Base-by-base conservation (phyloP, 2,113 vertebrate species). In the Plestiodon gilberti region DNA sequence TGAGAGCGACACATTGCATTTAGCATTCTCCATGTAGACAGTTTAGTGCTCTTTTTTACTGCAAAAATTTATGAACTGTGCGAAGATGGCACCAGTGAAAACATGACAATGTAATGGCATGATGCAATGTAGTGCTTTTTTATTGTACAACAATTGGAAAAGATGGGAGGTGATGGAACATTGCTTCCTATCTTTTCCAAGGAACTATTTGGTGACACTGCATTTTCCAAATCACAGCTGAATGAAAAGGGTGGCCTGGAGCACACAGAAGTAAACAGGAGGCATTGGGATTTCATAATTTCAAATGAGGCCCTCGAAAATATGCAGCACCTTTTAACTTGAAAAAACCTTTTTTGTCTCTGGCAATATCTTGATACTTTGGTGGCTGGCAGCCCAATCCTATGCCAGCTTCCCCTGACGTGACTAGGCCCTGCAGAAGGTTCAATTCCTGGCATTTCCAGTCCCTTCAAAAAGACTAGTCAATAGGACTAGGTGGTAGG, bases 41-140 rank as follows among this genome's bases (percentile, higher is more conserved):
- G 30, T 79, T 90, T 85, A 88, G 77, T 35, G 74, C 65, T 64
- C 78, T 48, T 92, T 84, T 82, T 89, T 86, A 91, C 78, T 87
- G 87, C 75, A 85, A 85, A 84, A 92, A 93, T 95, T 95, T 94
- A 93, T 94, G 92, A 86, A 87, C 84, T 90, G 20, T 93, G 86
- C 87, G 90, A 87, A 38, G 83, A 91, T 83, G 90, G 81, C 86
- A 90, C 75, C 75, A 88, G 75, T 81, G 84, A 89, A 95, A 95
- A 93, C 89, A 95, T 75, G 87, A 88, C 90, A 91, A 4, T 82
- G 43, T 90, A 90, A 92, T 82, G 86, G 48, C 2, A 0, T 14
- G 55, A 89, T 0, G 0, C 59, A 40, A 77, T 83, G 79, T 87
- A 90, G 90, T 90, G 80, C 64, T 90, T 92, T 88, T 82, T 84